Percentiles rank a stretch among this genome's conserved stretches.
These are phyloP conservation scores for Hoplodrina ambigua DNA, from an alignment of 2,888 invertebrate genomes.

Conservation along the genomic window DNA sequence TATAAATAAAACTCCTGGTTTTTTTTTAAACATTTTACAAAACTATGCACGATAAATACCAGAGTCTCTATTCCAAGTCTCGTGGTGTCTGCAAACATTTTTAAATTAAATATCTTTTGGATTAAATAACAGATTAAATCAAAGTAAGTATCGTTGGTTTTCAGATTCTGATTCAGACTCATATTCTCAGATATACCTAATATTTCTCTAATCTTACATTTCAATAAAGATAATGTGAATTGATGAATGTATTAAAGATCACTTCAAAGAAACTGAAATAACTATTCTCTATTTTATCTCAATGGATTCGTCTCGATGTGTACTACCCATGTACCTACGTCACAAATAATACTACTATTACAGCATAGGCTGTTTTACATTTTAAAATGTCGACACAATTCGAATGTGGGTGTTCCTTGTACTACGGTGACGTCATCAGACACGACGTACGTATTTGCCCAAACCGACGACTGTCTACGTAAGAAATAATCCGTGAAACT, in stretches of 20 bases:
- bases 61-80: background rate
- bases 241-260: conserved; percentile 35
- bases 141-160: conserved; percentile 1
- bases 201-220: conserved; percentile 16
- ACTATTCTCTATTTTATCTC: conserved; percentile 16
- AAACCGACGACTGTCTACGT: conserved; percentile 25
- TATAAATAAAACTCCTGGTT: conserved; percentile 30
- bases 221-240: conserved; percentile 3
- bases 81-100: conserved; percentile 11
- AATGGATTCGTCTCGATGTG: conserved; percentile 20
- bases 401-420: conserved; percentile 50
- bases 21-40: conserved; percentile 10
- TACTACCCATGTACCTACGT: conserved; percentile 26
- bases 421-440: conserved; percentile 55
- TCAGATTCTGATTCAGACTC: conserved; percentile 1
- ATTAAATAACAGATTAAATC: background rate
- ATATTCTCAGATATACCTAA: background rate
- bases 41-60: conserved; percentile 1
- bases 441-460: conserved; percentile 19
- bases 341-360: conserved; percentile 34
- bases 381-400: conserved; percentile 42
- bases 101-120: conserved; percentile 12
- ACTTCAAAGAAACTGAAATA: conserved; percentile 38
- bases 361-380: conserved; percentile 34
- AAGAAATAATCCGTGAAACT: conserved; percentile 38